Percentiles rank a stretch among this genome's conserved stretches.
Conservation (phyloP, 2,888 invertebrate genomes). For the Dioctria rufipes region DNA sequence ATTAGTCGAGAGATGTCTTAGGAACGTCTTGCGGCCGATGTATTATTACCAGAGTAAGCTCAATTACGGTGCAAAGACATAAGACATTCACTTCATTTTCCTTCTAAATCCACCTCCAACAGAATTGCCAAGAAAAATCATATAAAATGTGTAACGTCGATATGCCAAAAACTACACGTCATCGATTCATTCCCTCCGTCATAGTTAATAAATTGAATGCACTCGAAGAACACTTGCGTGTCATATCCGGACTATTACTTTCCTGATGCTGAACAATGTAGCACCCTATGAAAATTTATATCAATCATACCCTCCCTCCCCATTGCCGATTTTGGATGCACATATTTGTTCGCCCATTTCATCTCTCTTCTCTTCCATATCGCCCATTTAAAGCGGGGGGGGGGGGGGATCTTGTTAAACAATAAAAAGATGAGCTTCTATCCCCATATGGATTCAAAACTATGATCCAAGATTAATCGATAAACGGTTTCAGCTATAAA, state of each 20-base stretch:
- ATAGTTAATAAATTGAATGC: neutral
- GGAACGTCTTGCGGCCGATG: too few relatives aligned
- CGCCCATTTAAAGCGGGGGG: neutral
- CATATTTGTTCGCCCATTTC: neutral
- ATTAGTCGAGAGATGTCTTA: too few relatives aligned
- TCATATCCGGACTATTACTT: neutral
- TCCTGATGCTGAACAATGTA: constrained; percentile 3
- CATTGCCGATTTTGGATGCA: constrained; percentile 3
- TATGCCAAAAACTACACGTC: too few relatives aligned
- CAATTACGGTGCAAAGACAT: too few relatives aligned
- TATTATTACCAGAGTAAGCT: too few relatives aligned
- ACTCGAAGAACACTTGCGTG: neutral
- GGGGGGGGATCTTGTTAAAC: constrained; percentile 28
- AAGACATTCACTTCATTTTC: too few relatives aligned
- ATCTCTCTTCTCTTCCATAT: neutral
- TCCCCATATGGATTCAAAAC: neutral
- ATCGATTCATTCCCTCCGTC: too few relatives aligned
- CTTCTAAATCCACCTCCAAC: too few relatives aligned
- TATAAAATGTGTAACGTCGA: too few relatives aligned
- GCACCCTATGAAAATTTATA: constrained; percentile 34
- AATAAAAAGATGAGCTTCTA: constrained; percentile 26
- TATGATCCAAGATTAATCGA: constrained; percentile 39
- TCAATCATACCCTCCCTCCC: constrained; percentile 5
- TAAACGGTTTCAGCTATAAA: constrained; percentile 46
- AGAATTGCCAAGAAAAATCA: too few relatives aligned